Conservation (phyloP, 2,888 invertebrate species). For the Napeogenes sylphis region DNA sequence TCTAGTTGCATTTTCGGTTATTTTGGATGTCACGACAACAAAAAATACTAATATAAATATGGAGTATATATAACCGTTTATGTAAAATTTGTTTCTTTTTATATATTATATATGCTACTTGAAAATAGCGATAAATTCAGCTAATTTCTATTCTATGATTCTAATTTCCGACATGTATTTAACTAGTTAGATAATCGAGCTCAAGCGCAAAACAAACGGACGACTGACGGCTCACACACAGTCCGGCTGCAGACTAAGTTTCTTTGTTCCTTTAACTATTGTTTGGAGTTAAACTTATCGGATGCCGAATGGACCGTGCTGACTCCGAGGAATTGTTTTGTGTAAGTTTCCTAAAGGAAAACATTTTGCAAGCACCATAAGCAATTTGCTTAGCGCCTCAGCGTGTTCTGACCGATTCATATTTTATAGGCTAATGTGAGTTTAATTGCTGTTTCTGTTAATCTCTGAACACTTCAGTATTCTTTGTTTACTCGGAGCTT, state of each 20-base stretch:
- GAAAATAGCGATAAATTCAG: background rate
- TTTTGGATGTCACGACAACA: background rate
- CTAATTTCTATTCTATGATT: background rate
- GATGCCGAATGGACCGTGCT: slow-evolving; percentile 66
- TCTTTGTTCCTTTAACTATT: slow-evolving; percentile 72
- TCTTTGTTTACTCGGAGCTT: slow-evolving; percentile 23
- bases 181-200: slow-evolving; percentile 19
- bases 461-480: slow-evolving; percentile 20
- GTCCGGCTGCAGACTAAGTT: slow-evolving; percentile 59
- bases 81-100: too few species aligned
- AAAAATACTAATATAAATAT: background rate
- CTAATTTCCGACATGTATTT: background rate
- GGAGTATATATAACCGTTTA: background rate
- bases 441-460: slow-evolving; percentile 39
- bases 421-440: slow-evolving; percentile 61
- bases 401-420: slow-evolving; percentile 47
- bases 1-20: background rate
- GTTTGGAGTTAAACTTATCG: slow-evolving; percentile 68
- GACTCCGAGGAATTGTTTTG: slow-evolving; percentile 70
- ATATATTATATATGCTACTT: too few species aligned
- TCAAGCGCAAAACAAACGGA: slow-evolving; percentile 44
- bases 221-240: slow-evolving; percentile 47
- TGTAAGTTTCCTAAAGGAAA: slow-evolving; percentile 72
- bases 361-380: slow-evolving; percentile 70
- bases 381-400: slow-evolving; percentile 58